Evolutionary conservation across 1,140 invertebrate genomes (phyloP).

Genomic region (Halotydeus destructor): DNA sequence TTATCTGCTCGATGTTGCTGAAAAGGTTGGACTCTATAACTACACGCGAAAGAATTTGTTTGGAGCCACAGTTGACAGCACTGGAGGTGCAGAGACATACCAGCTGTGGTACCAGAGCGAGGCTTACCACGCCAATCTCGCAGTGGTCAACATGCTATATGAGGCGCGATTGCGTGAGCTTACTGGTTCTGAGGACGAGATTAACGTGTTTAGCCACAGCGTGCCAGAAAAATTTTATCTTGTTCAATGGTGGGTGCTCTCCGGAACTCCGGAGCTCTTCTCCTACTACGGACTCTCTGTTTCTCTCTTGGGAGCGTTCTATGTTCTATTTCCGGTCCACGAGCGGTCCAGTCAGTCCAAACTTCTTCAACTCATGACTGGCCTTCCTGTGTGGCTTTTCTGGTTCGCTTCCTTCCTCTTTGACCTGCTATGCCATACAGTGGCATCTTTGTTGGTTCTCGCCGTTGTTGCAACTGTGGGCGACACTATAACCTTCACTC

Average conservation of each 20-base stretch:
- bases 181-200: background rate
- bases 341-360: slow-evolving; percentile 16
- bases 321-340: slow-evolving; percentile 16
- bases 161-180: background rate
- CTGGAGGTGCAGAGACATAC: background rate
- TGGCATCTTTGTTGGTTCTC: slow-evolving; percentile 10
- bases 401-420: slow-evolving; percentile 16
- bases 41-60: no score
- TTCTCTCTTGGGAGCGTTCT: slow-evolving; percentile 13
- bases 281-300: no score
- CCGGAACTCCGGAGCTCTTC: no score
- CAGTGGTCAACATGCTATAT: background rate
- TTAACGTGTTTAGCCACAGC: background rate
- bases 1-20: no score
- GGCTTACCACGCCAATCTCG: slow-evolving; percentile 8
- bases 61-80: background rate
- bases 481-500: slow-evolving; percentile 1
- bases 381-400: slow-evolving; percentile 9
- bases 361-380: slow-evolving; percentile 17
- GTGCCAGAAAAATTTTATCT: background rate
- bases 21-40: no score
- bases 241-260: no score
- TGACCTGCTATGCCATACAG: slow-evolving; percentile 11
- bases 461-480: slow-evolving; percentile 9
- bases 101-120: slow-evolving; percentile 11